Evolutionary conservation across 2,888 invertebrate genomes (phyloP), one percentile per base, ranked within the genome.

Genomic region (Leptinotarsa juncta): DNA sequence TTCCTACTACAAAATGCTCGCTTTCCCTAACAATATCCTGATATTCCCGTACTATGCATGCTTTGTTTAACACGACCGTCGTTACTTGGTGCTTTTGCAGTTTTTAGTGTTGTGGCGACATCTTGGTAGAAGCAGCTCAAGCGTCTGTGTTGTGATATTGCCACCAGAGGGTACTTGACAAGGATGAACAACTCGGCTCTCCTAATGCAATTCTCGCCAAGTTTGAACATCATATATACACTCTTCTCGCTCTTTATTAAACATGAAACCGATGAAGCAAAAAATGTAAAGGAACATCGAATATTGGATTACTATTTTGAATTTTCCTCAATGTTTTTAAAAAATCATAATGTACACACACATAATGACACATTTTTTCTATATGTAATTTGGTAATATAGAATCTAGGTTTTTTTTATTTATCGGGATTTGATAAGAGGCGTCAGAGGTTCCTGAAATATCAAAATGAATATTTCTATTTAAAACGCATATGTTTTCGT

Each of bases 111-210:
- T 65, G 70, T 77, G 53, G 79, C 79, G 81, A 77, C 82, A 83
- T 80, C 83, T 78, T 71, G 50, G 48, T 75, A 71, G 55, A 65
- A 71, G 71, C 72, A 71, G 77, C 75, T 70, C 75, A 78, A 81
- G 68, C 69, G 57, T 66, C 15, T 72, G 77, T 78, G 78, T 76
- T 74, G 49, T 74, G 57, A 68, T 66, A 60, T 60, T 69, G 70
- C 78, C 71, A 72, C 74, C 68, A 81, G 82, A 79, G 79, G 82
- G 81, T 74, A 79, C 78, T 78, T 68, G 16, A 32, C 42, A 32
- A 14, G 32, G 62, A n/a, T 26, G 32, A 18, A 18, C 32, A 32
- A 62, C 73, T 32, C 32, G 73, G 71, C 69, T 70, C 69, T 67
- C 69, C 70, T 73, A 77, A 79, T 75, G 76, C 74, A 78, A 77